phyloP scores from a whole-genome alignment of 1,140 invertebrate genomes.

The Leguminivora glycinivorella region DNA sequence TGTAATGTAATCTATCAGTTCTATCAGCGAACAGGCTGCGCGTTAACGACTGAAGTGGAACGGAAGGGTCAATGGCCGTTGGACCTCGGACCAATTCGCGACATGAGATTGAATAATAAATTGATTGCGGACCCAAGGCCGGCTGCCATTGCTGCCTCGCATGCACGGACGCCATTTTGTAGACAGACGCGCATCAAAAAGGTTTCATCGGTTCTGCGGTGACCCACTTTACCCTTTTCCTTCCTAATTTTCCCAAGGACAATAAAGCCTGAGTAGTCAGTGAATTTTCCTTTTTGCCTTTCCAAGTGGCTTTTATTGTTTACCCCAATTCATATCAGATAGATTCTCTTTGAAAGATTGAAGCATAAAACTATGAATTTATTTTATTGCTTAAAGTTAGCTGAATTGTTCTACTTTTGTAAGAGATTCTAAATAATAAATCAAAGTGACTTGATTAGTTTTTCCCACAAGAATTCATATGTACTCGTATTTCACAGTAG shows the following conservation, averaged over 20 bases:
- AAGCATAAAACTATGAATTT: too few relatives aligned
- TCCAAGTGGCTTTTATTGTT: conserved; percentile 16
- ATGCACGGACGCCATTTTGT: conserved; percentile 64
- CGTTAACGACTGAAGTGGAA: conserved; percentile 57
- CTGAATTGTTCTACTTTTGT: too few relatives aligned
- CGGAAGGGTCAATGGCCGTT: conserved; percentile 63
- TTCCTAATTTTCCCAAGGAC: conserved; percentile 14
- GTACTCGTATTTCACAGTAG: too few relatives aligned
- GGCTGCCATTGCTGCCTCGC: conserved; percentile 64
- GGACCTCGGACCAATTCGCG: conserved; percentile 77
- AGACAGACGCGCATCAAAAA: conserved; percentile 48
- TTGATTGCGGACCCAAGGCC: conserved; percentile 75
- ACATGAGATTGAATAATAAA: conserved; percentile 79
- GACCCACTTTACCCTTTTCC: conserved; percentile 38
- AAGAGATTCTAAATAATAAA: too few relatives aligned
- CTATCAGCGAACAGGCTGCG: conserved; percentile 44
- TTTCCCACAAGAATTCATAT: too few relatives aligned
- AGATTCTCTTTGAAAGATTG: too few relatives aligned
- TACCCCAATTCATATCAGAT: neutral
- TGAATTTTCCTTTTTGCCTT: conserved; percentile 14
- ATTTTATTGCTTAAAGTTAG: too few relatives aligned
- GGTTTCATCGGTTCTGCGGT: conserved; percentile 39
- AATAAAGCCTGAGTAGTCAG: too few relatives aligned
- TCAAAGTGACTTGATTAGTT: too few relatives aligned
- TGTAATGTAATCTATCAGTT: conserved; percentile 50